Conservation (phyloP, 1,140 invertebrate species). For the Pseudomyrmex gracilis region DNA sequence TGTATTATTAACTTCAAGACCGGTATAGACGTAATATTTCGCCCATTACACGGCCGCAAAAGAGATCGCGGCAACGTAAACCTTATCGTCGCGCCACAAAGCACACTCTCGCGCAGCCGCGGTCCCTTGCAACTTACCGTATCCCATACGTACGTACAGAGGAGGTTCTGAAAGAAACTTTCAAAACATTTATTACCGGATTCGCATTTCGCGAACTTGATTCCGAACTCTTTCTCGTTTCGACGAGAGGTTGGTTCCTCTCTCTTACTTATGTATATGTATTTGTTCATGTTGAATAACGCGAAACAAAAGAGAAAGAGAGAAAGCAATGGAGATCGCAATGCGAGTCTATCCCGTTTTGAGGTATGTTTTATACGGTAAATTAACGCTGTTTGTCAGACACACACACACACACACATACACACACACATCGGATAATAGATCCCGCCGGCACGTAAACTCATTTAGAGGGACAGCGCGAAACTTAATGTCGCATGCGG, state of each 20-base stretch:
- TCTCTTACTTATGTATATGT: too few relatives aligned
- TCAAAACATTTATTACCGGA: conserved; percentile 49
- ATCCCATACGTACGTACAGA: conserved; percentile 29
- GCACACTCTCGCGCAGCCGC: conserved; percentile 15
- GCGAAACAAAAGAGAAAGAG: too few relatives aligned
- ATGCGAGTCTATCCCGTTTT: background rate
- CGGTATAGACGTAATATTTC: conserved; percentile 50
- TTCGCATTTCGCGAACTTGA: conserved; percentile 24
- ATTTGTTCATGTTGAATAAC: background rate
- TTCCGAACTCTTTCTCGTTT: background rate
- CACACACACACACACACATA: too few relatives aligned
- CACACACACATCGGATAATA: conserved; percentile 18
- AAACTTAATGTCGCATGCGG: conserved; percentile 50
- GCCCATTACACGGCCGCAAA: conserved; percentile 48
- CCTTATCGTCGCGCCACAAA: conserved; percentile 36
- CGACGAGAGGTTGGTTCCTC: too few relatives aligned
- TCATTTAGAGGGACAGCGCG: conserved; percentile 34
- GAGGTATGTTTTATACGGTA: conserved; percentile 31
- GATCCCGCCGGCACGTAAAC: conserved; percentile 28
- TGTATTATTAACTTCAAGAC: conserved; percentile 54
- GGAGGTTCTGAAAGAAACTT: conserved; percentile 42
- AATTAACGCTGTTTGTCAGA: conserved; percentile 5
- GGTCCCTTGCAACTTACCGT: conserved; percentile 20
- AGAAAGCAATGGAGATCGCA: too few relatives aligned
- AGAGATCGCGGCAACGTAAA: conserved; percentile 48